Conservation (phyloP, 2,797 vertebrate genomes). For the Lycodopsis pacificus region DNA sequence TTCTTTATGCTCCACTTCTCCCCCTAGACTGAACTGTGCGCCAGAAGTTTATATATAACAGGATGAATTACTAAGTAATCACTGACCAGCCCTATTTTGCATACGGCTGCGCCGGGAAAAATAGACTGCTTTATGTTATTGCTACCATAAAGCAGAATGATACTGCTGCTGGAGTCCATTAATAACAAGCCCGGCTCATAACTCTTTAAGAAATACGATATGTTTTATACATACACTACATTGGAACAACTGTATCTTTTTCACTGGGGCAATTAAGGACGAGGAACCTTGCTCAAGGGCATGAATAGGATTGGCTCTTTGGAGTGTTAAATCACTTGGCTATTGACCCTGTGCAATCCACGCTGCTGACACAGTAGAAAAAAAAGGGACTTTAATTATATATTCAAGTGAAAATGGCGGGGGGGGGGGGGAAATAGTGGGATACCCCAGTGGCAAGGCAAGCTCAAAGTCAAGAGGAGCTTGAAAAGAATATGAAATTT, state of each 20-base stretch:
- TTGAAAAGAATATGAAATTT: conserved; percentile 63
- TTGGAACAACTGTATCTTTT: conserved; percentile 68
- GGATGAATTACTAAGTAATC: conserved; percentile 76
- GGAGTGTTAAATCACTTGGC: conserved; percentile 76
- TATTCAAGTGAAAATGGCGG: conserved; percentile 67
- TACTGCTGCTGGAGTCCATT: conserved; percentile 67
- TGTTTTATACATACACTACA: conserved; percentile 57
- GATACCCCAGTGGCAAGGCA: conserved; percentile 72
- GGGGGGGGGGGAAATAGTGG: conserved; percentile 52
- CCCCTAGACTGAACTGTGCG: conserved; percentile 56
- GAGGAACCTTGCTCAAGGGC: conserved; percentile 78
- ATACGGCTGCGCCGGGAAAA: conserved; percentile 56
- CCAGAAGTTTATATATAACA: conserved; percentile 74
- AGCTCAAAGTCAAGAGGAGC: conserved; percentile 74
- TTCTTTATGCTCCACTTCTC: conserved; percentile 60
- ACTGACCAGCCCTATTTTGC: conserved; percentile 73
- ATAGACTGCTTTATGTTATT: conserved; percentile 63
- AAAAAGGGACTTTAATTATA: conserved; percentile 75
- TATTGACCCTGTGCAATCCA: conserved; percentile 65
- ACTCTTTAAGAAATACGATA: conserved; percentile 65
- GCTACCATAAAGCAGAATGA: conserved; percentile 62
- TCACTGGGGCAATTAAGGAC: conserved; percentile 78
- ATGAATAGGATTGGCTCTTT: conserved; percentile 64
- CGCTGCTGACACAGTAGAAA: conserved; percentile 67
- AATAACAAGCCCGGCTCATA: conserved; percentile 59